Evolutionary conservation across 35 echinoderm and acorn worm species (phyloP), one percentile per base, ranked within the genome.

Genomic region (Acanthaster planci): DNA sequence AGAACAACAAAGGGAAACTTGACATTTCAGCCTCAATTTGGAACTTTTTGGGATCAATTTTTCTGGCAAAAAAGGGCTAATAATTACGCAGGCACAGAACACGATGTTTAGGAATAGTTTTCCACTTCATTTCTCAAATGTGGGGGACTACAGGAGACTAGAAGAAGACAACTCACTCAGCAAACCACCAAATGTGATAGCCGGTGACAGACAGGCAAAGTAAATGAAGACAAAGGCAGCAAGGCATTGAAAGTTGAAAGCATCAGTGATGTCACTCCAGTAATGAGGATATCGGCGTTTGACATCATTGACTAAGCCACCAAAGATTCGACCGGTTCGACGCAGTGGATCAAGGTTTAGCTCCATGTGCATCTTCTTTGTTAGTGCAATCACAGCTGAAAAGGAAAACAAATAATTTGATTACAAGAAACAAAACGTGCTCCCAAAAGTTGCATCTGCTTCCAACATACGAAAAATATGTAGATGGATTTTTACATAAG

Each of bases 141-240:
- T n/a, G n/a, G n/a, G n/a, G n/a, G n/a, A n/a, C n/a, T n/a, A n/a
- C n/a, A n/a, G n/a, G n/a, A n/a, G n/a, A n/a, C n/a, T n/a, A 52
- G 55, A 50, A 0, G 5, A 47, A 82, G 19, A 57, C 0, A 82
- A n/a, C 89, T 91, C 39, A 94, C 95, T 90, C 37, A 98, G 83
- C n/a, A 98, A 57, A 76, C 95, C 95, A 82, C 95, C 95, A 91
- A 98, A 98, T 9, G 95, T 93, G 38, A 98, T 94, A 29, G 95
- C 95, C 32, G 95, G 95, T n/a, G 95, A 89, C 22, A 94, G 78
- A 86, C 91, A 93, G 6, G 95, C 95, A 56, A 98, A 93, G 86
- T 93, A 98, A 40, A 98, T 68, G 84, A 93, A 98, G 50, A 98
- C 85, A 55, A 98, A 98, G 21, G 95, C 84, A 55, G 89, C 92